Evolutionary conservation across 1,140 invertebrate species (phyloP).

Genomic region (Listronotus oregonensis): DNA sequence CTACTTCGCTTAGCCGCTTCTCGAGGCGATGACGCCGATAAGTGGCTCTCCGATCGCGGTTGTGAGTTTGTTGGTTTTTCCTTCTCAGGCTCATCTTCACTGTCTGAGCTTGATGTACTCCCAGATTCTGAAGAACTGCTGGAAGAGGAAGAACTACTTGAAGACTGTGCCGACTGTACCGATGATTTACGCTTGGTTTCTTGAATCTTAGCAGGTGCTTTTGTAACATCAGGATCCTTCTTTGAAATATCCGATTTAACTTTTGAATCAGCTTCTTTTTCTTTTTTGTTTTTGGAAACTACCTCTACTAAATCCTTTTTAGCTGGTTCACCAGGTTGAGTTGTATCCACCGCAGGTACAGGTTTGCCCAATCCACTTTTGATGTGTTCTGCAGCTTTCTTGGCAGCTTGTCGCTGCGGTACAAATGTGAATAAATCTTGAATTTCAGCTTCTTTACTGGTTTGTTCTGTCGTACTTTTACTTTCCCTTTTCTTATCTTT

Average conservation of each 20-base stretch:
- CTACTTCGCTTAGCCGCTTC: conserved; percentile 48
- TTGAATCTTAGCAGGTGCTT: conserved; percentile 45
- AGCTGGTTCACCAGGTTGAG: conserved; percentile 56
- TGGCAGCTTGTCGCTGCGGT: conserved; percentile 86
- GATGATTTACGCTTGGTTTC: conserved; percentile 54
- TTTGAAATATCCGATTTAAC: conserved; percentile 33
- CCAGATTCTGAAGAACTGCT: conserved; percentile 53
- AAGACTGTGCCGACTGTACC: conserved; percentile 51
- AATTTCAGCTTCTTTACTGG: conserved; percentile 62
- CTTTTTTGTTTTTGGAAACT: conserved; percentile 44
- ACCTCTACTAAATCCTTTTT: conserved; percentile 34
- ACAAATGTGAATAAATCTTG: conserved; percentile 82
- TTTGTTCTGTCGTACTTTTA: conserved; percentile 61
- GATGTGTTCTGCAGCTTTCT: conserved; percentile 87
- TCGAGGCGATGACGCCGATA: conserved; percentile 33
- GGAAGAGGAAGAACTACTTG: conserved; percentile 56
- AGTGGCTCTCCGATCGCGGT: conserved; percentile 51
- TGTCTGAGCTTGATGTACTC: conserved; percentile 54
- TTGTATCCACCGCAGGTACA: conserved; percentile 38
- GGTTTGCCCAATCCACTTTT: conserved; percentile 77
- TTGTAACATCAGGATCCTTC: conserved; percentile 33
- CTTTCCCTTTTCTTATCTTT: conserved; percentile 46
- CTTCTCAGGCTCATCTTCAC: conserved; percentile 47
- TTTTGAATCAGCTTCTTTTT: conserved; percentile 16
- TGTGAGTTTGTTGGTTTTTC: conserved; percentile 32